Evolutionary conservation across 2,888 invertebrate genomes (phyloP), one percentile per base, ranked within the genome.

Genomic region (Hypena proboscidalis): DNA sequence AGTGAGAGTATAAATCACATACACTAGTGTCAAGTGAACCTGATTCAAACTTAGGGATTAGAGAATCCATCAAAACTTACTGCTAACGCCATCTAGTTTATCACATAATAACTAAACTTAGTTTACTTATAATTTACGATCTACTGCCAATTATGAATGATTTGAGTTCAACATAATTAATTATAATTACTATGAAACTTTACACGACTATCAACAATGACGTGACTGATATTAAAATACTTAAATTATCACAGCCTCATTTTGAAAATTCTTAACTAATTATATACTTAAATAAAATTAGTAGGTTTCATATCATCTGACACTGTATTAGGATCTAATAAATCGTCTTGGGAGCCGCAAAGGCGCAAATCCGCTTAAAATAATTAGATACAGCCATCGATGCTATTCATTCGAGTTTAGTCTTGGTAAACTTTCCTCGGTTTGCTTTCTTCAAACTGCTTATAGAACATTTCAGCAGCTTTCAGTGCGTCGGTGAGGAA

Each of bases 401-500:
- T 26, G 44, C 4, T 11, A 32, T n/a, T 44, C 22, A 29, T 44
- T 7, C 20, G 11, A 20, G 15, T 21, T 40, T 29, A 31, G 44
- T 41, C 30, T 21, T 22, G 19, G 36, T 35, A 30, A 21, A 14
- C 38, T 11, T 27, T 25, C 3, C 11, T 58, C 52, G 4, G 43
- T 36, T n/a, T n/a, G n/a, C n/a, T n/a, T n/a, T n/a, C n/a, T n/a
- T n/a, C n/a, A n/a, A 83, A 71, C 47, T 88, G 86, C 30, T 77
- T 65, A 46, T 90, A 90, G 51, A 85, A 90, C 21, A 36, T 49
- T 36, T 62, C 80, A 0, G 90, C 92, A 1, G 90, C 85, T 8
- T 79, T 82, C 14, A 93, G 72, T 6, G 95, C 95, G 0, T 93
- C 92, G 21, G 85, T 61, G 0, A 93, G 87, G 38, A 94, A 92